These are phyloP conservation scores for Fulmarus glacialis DNA, from an alignment of 2,113 vertebrate species.

Conservation along the genomic window DNA sequence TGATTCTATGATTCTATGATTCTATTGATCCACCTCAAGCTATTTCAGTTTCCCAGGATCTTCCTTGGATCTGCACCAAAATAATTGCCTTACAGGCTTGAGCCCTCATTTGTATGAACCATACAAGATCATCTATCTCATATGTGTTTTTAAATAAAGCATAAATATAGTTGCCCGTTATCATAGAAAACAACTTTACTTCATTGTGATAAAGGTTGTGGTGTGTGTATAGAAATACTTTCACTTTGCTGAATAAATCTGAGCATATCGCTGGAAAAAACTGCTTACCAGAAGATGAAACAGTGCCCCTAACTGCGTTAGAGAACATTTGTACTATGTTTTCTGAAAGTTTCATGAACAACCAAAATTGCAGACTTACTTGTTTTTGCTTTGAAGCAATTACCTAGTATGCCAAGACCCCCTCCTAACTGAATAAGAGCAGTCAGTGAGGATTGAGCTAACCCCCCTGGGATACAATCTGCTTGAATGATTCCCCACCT, in stretches of 20 bases:
- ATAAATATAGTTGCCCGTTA: background rate
- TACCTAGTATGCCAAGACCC: slow-evolving; percentile 18
- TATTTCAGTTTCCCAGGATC: background rate
- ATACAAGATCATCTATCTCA: background rate
- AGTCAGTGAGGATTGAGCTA: slow-evolving; percentile 21
- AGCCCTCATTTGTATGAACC: background rate
- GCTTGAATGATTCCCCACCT: slow-evolving; percentile 40
- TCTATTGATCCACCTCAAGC: too few species aligned
- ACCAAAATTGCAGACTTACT: background rate
- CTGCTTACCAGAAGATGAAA: background rate
- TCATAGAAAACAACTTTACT: background rate
- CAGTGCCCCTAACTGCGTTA: background rate
- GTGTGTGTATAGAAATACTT: background rate
- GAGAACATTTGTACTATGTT: background rate
- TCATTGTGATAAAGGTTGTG: background rate
- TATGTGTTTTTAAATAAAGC: background rate
- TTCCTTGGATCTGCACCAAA: background rate
- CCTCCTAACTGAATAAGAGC: slow-evolving; percentile 31
- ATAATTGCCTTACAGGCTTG: background rate
- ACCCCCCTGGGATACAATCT: slow-evolving; percentile 32
- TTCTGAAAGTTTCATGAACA: background rate
- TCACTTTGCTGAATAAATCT: background rate
- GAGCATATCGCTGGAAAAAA: background rate
- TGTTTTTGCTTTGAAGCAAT: background rate
- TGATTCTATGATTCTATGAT: too few species aligned